These are phyloP conservation scores for Philopotamus ludificatus DNA, from an alignment of 1,140 invertebrate species.

Conservation along the genomic window DNA sequence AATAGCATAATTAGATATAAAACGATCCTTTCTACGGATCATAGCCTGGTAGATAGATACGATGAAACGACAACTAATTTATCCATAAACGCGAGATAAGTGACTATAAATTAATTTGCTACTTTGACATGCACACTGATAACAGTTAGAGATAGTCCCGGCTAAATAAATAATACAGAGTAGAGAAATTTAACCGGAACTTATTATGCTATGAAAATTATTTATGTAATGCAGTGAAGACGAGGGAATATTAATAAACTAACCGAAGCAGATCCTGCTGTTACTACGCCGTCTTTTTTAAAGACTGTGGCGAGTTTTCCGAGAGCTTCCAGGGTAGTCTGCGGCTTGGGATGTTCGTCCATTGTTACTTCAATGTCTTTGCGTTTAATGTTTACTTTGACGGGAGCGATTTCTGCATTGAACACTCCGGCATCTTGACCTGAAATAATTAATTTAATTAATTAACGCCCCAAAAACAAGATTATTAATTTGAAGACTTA, in stretches of 20 bases:
- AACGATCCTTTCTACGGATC: too few relatives aligned
- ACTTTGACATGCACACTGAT: too few relatives aligned
- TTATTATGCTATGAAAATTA: too few relatives aligned
- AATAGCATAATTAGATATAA: not conserved
- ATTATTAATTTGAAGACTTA: too few relatives aligned
- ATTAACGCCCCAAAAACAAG: too few relatives aligned
- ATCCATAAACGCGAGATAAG: too few relatives aligned
- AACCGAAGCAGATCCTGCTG: conserved; percentile 93
- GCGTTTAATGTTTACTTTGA: conserved; percentile 81
- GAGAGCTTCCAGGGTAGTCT: conserved; percentile 82
- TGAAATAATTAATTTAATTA: conserved; percentile 46
- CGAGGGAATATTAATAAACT: conserved; percentile 45
- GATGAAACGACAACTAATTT: too few relatives aligned
- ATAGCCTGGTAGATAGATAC: too few relatives aligned
- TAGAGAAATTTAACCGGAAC: too few relatives aligned
- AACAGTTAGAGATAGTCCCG: too few relatives aligned
- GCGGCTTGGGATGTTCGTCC: conserved; percentile 93
- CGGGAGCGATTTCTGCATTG: conserved; percentile 85
- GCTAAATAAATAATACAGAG: too few relatives aligned
- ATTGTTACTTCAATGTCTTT: conserved; percentile 75
- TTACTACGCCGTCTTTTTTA: conserved; percentile 94
- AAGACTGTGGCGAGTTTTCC: conserved; percentile 86
- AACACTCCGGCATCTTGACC: conserved; percentile 87
- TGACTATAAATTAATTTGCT: not conserved
- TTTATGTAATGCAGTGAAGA: too few relatives aligned